phyloP scores from a whole-genome alignment of 1,140 invertebrate genomes.

The Ectropis grisescens region DNA sequence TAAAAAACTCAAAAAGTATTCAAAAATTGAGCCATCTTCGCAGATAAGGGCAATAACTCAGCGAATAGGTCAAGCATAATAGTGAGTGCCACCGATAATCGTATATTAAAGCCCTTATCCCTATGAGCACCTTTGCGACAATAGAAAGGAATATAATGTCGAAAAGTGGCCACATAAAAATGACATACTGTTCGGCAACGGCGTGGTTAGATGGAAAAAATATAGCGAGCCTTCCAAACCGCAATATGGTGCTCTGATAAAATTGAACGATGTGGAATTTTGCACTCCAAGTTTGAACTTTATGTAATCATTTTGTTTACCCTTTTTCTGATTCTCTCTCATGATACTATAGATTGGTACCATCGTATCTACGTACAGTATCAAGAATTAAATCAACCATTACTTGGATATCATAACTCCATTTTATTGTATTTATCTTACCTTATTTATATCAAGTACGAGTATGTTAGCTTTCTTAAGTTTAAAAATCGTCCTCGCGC shows the following conservation, averaged over 20 bases:
- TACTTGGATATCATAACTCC: too few relatives aligned
- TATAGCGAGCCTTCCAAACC: slow-evolving; percentile 4
- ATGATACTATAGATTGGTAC: too few relatives aligned
- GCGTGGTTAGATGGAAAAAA: slow-evolving; percentile 38
- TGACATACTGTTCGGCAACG: slow-evolving; percentile 46
- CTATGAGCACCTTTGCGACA: slow-evolving; percentile 61
- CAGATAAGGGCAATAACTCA: slow-evolving; percentile 50
- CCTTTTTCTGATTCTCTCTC: too few relatives aligned
- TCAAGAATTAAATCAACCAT: too few relatives aligned
- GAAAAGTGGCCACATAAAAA: slow-evolving; percentile 67
- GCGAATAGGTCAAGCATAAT: slow-evolving; percentile 62
- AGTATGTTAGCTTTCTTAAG: too few relatives aligned
- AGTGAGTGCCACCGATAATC: slow-evolving; percentile 66
- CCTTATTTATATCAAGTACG: too few relatives aligned
- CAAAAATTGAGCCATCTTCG: slow-evolving; percentile 26
- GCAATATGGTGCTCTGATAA: slow-evolving; percentile 10
- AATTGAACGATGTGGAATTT: not conserved
- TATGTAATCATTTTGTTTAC: too few relatives aligned
- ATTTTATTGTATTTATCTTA: too few relatives aligned
- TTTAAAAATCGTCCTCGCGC: too few relatives aligned
- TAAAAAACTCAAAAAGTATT: too few relatives aligned
- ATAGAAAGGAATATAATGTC: slow-evolving; percentile 64
- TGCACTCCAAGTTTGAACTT: too few relatives aligned
- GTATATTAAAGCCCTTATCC: slow-evolving; percentile 68
- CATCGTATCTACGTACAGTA: too few relatives aligned